Percentiles rank a stretch among this genome's conserved stretches.
Conservation (phyloP, 2,888 invertebrate species). For the Rapana venosa region DNA sequence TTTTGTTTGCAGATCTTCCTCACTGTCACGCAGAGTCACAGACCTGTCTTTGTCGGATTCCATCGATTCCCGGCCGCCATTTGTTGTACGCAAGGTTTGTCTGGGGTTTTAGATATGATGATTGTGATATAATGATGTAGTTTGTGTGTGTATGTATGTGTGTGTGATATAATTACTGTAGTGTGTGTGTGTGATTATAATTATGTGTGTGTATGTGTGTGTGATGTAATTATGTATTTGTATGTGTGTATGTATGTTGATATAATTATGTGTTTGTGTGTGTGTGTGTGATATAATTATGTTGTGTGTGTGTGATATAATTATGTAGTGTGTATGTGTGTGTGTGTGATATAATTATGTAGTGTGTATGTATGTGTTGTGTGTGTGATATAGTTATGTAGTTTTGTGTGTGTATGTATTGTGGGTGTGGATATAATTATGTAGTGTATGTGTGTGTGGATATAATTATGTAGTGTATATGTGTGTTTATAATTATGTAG, state of each 20-base stretch:
- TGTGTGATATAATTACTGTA: not conserved
- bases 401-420: not conserved
- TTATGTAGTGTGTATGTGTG: not conserved
- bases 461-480: too few species aligned
- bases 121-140: too few species aligned
- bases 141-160: too few species aligned
- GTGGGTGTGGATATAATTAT: not conserved
- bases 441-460: not conserved
- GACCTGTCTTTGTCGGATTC: not conserved
- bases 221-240: too few species aligned
- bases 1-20: constrained; percentile 26
- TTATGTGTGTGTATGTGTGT: not conserved
- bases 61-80: constrained; percentile 16
- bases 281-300: too few species aligned
- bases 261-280: too few species aligned
- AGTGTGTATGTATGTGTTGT: too few species aligned
- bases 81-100: constrained; percentile 36
- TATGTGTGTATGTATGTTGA: too few species aligned
- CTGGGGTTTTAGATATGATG: not conserved
- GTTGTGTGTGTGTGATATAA: too few species aligned
- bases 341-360: too few species aligned
- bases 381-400: too few species aligned
- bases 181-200: not conserved
- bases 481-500: too few species aligned
- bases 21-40: not conserved